Base-by-base conservation (phyloP, 2,888 invertebrate genomes). In the Macropis europaea region DNA sequence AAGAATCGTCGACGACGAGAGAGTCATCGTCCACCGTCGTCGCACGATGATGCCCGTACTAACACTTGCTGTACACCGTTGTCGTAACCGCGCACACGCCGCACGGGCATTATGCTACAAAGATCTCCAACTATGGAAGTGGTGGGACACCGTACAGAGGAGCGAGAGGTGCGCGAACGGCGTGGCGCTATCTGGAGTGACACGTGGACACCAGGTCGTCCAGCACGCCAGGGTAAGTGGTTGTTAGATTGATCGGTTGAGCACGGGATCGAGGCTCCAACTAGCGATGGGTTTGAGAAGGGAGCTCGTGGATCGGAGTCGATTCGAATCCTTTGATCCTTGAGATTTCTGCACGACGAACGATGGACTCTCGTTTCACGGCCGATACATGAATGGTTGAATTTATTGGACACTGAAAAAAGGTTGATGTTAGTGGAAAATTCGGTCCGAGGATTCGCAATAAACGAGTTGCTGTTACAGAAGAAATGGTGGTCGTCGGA, bases 81-180 rank as follows among this genome's bases (percentile, higher is more conserved):
- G 68, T 54, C 40, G 60, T 60, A 68, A 70, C 64, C 78, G 81
- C 84, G 84, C 83, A 85, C 82, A 79, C 82, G 82, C 84, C 68
- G 69, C 69, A 76, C 64, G 38, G 69, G 60, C 77, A 81, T 81
- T 74, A 71, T 72, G 67, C 71, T 67, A 72, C 63, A 61, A 73
- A 76, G 77, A 83, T 80, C 74, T 57, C 82, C 79, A 77, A 80
- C 80, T 82, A 79, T 77, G 76, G 75, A 77, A 64, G 70, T 57
- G 64, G 63, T 53, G 67, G 67, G 66, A 69, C 52, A 50, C 73
- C 52, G 48, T 62, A 54, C 62, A 56, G 32, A 40, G 26, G 6
- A 36, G 22, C 48, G 52, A 38, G 45, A 30, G 47, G 53, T 36
- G 34, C 45, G 42, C 45, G 42, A 61, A 30, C 64, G 42, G 60